Evolutionary conservation across 2,113 vertebrate genomes (phyloP).

Genomic region (Tragelaphus strepsiceros): DNA sequence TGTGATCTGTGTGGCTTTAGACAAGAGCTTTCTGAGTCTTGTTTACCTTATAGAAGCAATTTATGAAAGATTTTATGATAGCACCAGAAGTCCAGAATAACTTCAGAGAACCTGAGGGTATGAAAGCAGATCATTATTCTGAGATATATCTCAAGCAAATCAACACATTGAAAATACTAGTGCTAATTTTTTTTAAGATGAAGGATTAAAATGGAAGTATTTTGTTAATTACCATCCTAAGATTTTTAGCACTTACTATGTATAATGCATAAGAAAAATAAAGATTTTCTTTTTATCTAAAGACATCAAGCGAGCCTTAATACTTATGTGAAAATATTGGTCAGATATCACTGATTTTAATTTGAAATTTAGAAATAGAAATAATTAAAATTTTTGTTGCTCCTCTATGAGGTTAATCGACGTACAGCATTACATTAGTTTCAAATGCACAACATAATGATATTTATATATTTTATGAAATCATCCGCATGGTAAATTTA

Average conservation of each 20-base stretch:
- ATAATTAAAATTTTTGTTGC: not conserved
- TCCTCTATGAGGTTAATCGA: not conserved
- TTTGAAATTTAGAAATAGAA: conserved; percentile 1
- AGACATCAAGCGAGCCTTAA: not conserved
- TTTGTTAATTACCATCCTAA: not conserved
- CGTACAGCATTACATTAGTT: not conserved
- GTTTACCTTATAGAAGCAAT: not conserved
- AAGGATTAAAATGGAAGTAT: not conserved
- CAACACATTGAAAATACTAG: not conserved
- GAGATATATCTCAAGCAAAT: not conserved
- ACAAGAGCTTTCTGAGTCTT: not conserved
- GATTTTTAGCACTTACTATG: not conserved
- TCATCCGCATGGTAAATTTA: not conserved
- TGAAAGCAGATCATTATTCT: not conserved
- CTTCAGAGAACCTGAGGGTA: not conserved
- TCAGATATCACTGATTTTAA: not conserved
- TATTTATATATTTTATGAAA: not conserved
- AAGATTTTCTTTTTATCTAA: not conserved
- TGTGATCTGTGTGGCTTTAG: not conserved
- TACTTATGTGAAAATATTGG: not conserved
- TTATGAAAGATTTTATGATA: not conserved
- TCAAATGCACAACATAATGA: not conserved
- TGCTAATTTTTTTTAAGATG: not conserved
- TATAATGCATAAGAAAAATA: not conserved
- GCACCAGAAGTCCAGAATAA: not conserved